Conservation (phyloP, 2,113 vertebrate genomes). For the Vidua chalybeata region DNA sequence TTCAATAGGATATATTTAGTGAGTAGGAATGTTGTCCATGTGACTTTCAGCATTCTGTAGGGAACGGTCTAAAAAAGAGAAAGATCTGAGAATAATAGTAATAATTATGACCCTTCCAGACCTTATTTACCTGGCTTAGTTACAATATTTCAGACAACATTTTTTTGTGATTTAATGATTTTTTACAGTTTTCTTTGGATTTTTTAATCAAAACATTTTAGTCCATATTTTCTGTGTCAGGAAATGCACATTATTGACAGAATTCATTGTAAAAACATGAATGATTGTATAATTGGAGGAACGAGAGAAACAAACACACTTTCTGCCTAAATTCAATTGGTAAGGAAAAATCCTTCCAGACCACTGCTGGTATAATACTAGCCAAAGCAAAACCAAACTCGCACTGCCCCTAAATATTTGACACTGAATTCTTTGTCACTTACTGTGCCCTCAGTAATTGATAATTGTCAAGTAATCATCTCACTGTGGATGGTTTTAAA, state of each 20-base stretch:
- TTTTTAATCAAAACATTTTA: background rate
- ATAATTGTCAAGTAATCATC: background rate
- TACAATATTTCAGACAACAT: background rate
- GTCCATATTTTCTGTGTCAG: background rate
- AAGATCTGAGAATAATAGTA: background rate
- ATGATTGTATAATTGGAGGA: background rate
- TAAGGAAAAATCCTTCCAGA: background rate
- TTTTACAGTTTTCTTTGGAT: background rate
- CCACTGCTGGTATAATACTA: background rate
- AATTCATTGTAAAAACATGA: background rate
- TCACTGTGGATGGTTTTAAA: background rate
- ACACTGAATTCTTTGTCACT: background rate
- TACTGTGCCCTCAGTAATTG: fast-evolving
- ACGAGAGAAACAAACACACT: background rate
- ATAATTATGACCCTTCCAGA: background rate
- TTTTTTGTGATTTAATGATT: background rate
- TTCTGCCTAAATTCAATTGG: background rate
- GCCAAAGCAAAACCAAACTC: background rate
- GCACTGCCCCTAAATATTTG: background rate
- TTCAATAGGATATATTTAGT: background rate
- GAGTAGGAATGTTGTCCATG: background rate
- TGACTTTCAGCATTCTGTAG: background rate
- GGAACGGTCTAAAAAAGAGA: background rate
- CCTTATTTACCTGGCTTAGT: background rate
- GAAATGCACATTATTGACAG: background rate